A percentile compares a stretch with the other conserved stretches of the same genome.
Conservation (phyloP, 2,888 invertebrate species). For the Eilema caniola region DNA sequence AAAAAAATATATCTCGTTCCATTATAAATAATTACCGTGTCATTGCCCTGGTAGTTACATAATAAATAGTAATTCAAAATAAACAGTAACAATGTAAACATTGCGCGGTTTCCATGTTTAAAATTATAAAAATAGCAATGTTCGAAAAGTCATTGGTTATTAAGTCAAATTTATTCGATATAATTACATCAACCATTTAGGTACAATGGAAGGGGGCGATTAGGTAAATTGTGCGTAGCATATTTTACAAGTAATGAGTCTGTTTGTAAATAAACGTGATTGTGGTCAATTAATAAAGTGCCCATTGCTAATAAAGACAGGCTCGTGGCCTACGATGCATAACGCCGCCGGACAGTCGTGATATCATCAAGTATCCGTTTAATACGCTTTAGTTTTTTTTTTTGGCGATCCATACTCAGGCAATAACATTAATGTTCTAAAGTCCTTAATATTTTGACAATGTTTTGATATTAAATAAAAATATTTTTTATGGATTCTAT, state of each 20-base stretch:
- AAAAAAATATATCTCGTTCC: too few species aligned
- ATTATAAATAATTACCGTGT: too few species aligned
- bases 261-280: conserved; percentile 32
- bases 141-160: too few species aligned
- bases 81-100: background rate
- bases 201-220: conserved; percentile 20
- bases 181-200: background rate
- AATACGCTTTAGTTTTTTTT: conserved; percentile 40
- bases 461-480: too few species aligned
- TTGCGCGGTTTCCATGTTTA: background rate
- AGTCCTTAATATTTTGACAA: background rate
- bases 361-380: conserved; percentile 56
- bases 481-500: too few species aligned
- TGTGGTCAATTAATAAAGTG: conserved; percentile 38
- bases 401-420: conserved; percentile 34
- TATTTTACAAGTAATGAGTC: conserved; percentile 28
- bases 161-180: background rate
- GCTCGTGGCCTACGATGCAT: conserved; percentile 55
- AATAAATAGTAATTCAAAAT: too few species aligned
- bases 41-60: too few species aligned
- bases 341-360: conserved; percentile 52
- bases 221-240: conserved; percentile 49
- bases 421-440: too few species aligned
- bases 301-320: conserved; percentile 42
- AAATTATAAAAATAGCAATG: background rate